These are phyloP conservation scores for Parauchenoglanis ngamensis DNA, from an alignment of 2,797 vertebrate species.

Conservation along the genomic window DNA sequence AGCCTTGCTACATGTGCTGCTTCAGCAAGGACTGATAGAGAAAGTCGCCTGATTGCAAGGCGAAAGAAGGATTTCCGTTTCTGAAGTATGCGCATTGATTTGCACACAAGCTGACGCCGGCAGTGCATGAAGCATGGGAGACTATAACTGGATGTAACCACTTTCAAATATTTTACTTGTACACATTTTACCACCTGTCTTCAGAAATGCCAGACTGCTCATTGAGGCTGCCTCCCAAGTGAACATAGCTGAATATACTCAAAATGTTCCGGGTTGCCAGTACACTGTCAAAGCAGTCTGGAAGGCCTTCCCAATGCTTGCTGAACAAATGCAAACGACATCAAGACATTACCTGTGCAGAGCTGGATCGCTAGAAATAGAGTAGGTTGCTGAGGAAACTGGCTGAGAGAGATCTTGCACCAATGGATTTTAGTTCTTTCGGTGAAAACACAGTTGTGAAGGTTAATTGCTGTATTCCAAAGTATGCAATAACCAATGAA, in stretches of 20 bases:
- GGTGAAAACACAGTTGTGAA: background rate
- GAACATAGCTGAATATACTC: constrained; percentile 24
- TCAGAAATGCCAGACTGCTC: constrained; percentile 10
- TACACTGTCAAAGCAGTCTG: constrained; percentile 18
- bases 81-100: background rate
- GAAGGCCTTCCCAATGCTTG: background rate
- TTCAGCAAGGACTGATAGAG: background rate
- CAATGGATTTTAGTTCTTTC: background rate
- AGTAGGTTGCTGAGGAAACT: constrained; percentile 3
- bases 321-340: background rate
- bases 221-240: constrained; percentile 20
- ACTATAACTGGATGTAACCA: constrained; percentile 19
- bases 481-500: background rate
- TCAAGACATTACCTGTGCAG: constrained; percentile 20
- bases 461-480: background rate
- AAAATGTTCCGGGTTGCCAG: constrained; percentile 4
- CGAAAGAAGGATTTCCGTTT: constrained; percentile 28
- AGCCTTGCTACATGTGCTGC: background rate
- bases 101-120: background rate
- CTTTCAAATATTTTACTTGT: constrained; percentile 31
- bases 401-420: background rate
- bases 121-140: background rate
- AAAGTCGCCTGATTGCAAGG: constrained; percentile 1
- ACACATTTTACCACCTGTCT: constrained; percentile 35
- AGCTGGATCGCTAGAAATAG: background rate